These are phyloP conservation scores for Ceraclea dissimilis DNA, from an alignment of 2,888 invertebrate species.

Conservation along the genomic window DNA sequence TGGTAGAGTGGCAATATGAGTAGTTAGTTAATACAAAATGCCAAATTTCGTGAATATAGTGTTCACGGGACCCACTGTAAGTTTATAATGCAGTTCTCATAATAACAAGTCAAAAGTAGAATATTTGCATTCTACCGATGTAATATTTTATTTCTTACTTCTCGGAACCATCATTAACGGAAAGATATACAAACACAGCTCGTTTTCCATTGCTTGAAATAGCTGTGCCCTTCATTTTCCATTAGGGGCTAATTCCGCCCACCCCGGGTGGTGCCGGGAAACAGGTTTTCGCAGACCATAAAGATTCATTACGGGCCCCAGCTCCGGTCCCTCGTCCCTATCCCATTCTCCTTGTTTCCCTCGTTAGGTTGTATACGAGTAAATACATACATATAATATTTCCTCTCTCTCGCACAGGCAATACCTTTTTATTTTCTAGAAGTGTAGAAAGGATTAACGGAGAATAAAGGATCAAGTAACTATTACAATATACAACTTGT, in stretches of 20 bases:
- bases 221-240: slow-evolving; percentile 20
- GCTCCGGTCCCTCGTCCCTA: neutral
- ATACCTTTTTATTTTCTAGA: slow-evolving; percentile 1
- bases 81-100: no score
- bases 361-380: no score
- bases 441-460: neutral
- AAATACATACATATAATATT: no score
- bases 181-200: neutral
- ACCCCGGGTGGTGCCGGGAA: slow-evolving; percentile 24
- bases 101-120: no score
- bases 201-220: slow-evolving; percentile 1
- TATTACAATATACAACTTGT: neutral
- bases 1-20: no score
- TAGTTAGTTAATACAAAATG: no score
- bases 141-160: neutral
- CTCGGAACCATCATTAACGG: neutral
- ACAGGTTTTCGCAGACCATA: slow-evolving; percentile 42
- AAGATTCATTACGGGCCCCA: slow-evolving; percentile 37
- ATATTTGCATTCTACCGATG: no score
- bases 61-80: no score
- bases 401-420: neutral
- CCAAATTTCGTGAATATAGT: no score
- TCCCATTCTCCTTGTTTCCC: neutral
- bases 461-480: neutral
- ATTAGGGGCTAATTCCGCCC: slow-evolving; percentile 24